Conservation (phyloP, 2,797 vertebrate species). For the Falco peregrinus region DNA sequence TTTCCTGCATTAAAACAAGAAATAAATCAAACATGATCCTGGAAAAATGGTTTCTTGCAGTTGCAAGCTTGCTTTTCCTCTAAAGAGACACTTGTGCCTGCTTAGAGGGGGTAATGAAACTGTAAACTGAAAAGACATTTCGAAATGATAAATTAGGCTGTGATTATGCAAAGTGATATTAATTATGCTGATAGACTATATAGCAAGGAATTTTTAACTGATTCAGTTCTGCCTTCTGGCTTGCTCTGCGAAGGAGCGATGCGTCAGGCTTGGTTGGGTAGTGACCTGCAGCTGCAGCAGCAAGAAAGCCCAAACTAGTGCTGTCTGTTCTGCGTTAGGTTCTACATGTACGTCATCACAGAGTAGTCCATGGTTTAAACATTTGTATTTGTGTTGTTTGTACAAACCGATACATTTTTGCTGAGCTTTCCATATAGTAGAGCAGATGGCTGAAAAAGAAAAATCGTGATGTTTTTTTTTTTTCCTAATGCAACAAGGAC, state of each 20-base stretch:
- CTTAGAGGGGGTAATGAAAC: constrained; percentile 52
- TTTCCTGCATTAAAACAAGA: constrained; percentile 42
- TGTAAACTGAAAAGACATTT: constrained; percentile 27
- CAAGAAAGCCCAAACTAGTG: neutral
- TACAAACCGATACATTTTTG: neutral
- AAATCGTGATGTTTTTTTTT: rapidly evolving
- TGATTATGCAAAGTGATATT: constrained; percentile 51
- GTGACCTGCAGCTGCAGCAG: neutral
- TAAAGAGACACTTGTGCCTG: constrained; percentile 34
- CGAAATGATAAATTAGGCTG: constrained; percentile 47
- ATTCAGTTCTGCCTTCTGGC: neutral
- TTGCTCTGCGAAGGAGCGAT: neutral
- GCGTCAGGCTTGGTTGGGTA: neutral
- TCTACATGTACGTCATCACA: neutral
- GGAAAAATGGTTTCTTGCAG: neutral
- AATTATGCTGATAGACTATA: constrained; percentile 60
- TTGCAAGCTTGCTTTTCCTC: constrained; percentile 40
- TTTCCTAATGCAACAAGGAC: neutral
- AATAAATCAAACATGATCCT: constrained; percentile 51
- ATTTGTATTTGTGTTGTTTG: neutral
- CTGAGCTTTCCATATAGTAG: neutral
- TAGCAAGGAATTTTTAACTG: constrained; percentile 22
- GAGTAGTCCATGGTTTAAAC: neutral
- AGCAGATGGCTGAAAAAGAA: neutral
- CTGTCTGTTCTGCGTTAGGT: neutral